Base-by-base conservation (phyloP, 2,888 invertebrate genomes). In the Nomada flava region DNA sequence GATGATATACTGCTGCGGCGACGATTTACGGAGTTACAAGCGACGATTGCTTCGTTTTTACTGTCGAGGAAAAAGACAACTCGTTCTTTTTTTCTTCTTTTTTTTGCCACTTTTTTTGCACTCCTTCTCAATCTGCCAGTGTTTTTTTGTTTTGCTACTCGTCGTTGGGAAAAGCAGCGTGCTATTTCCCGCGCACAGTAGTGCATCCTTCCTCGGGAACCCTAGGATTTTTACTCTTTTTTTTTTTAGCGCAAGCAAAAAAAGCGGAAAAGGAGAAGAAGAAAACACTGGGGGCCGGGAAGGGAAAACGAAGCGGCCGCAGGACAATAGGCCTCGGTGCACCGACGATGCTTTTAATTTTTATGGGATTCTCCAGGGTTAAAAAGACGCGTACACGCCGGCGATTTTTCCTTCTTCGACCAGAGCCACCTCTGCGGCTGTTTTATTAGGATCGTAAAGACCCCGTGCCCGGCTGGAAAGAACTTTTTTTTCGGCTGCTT, bases 261-360 rank as follows among this genome's bases (percentile, higher is more conserved):
- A 76, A 64, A 59, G 44, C 4, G 42, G 63, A 2, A 57, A 26
- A 44, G 23, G 26, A 26, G 26, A 2, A 20, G 60, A 79, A 63
- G 70, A 57, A 76, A 84, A 77, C 67, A 76, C 20, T 64, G 36
- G 59, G 63, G 23, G 42, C 70, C 44, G 67, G 47, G 18, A 64
- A 29, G 65, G 57, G 76, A 26, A 71, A 77, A 78, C 79, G 84
- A 82, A 86, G 65, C 44, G 44, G 79, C 79, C 78, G 64, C 62
- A 62, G 82, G 75, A 80, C 77, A 86, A 88, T 82, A 60, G 81
- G 36, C 55, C 74, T 86, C 57, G 90, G 88, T 88, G 80, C 82
- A 86, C 88, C 89, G 86, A 86, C 85, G 83, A 85, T 83, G 85
- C 86, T 89, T 88, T 90, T 92, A 91, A 91, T 91, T 92, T 92